Base-by-base conservation (phyloP, 2,797 vertebrate species). In the Petrocephalus schoutedeni region DNA sequence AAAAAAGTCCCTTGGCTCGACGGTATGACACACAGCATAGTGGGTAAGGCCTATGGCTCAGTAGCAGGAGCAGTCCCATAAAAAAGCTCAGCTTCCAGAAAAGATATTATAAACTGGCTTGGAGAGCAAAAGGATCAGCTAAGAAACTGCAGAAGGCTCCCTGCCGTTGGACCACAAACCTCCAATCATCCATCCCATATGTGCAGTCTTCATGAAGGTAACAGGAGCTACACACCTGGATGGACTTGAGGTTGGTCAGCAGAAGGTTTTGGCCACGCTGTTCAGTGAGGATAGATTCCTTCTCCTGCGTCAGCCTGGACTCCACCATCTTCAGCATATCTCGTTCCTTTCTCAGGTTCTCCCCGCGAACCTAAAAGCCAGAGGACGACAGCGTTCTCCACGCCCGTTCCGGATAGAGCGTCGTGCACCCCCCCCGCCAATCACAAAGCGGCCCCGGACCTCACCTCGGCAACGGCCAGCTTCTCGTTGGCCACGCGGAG, bases 261-360 rank as follows among this genome's bases (percentile, higher is more conserved):
- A 99, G 93, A 45, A 99, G 92, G 91, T 97, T 99, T 92, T 99
- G 98, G 86, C 97, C 97, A 3, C 97, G 96, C 89, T 99, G 98
- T 80, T 98, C 97, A 6, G 95, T 93, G 89, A 98, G 88, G 32
- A 98, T 94, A 87, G 97, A 96, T 71, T 99, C 98, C 51, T 96
- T 97, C 49, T 99, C 98, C 91, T 96, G 96, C 87, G 85, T 93
- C 87, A 99, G 94, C 85, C 98, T 96, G 85, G 94, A 95, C 90
- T 99, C 98, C 2, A 95, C 97, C 93, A 97, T 95, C 90, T 97
- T 97, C 88, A 98, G 89, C 91, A 99, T 96, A 89, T 99, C 98
- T 32, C 95, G 96, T 93, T 99, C 98, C 91, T 98, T 98, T 49
- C 97, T 97, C 86, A 98, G 56, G 93, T 98, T 99, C 92, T 98